Base-by-base conservation (phyloP, 2,113 vertebrate species). In the Gavialis gangeticus region DNA sequence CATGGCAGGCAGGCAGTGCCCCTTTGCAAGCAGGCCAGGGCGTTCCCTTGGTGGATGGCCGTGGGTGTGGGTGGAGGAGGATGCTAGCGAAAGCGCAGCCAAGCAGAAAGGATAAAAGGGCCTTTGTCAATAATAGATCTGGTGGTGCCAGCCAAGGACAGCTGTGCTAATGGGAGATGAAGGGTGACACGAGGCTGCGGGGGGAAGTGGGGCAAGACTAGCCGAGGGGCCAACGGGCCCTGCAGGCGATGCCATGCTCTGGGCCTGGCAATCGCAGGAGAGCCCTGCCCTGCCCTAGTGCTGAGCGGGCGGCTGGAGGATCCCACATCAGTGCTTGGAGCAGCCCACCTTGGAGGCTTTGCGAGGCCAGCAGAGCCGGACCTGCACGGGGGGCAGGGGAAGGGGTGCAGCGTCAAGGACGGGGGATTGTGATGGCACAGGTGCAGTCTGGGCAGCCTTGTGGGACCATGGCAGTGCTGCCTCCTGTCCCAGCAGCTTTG, bases 361-460 rank as follows among this genome's bases (percentile, higher is more conserved):
- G 71, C 46, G 10, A 54, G 46, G 25, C 25, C 25, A 55, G 12
- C 9, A 54, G 73, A 28, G 12, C 66, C 1, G 2, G 16, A 19
- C 63, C 27, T 76, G 19, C 2, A 6, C 76, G 64, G 73, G 4
- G 2, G 24, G 71, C 1, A 0, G 19, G 63, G 62, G 63, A 0
- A 1, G 77, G 62, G n/a, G 25, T 27, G 13, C 9, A 34, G 79
- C 85, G 21, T 73, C 1, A 3, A 0, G 2, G 80, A 82, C 25
- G 55, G 46, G 46, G 46, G 46, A 46, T 7, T 46, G 46, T 46
- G 46, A 46, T 46, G 46, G 46, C 7, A 46, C 46, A 46, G 46
- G 46, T 46, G 46, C 46, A 46, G 66, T 34, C 66, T 69, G n/a
- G 66, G 62, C 62, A 46, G 46, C 66, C n/a, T 30, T 25, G 24